Evolutionary conservation across 2,888 invertebrate genomes (phyloP), one percentile per base, ranked within the genome.

Genomic region (Acronicta alni): DNA sequence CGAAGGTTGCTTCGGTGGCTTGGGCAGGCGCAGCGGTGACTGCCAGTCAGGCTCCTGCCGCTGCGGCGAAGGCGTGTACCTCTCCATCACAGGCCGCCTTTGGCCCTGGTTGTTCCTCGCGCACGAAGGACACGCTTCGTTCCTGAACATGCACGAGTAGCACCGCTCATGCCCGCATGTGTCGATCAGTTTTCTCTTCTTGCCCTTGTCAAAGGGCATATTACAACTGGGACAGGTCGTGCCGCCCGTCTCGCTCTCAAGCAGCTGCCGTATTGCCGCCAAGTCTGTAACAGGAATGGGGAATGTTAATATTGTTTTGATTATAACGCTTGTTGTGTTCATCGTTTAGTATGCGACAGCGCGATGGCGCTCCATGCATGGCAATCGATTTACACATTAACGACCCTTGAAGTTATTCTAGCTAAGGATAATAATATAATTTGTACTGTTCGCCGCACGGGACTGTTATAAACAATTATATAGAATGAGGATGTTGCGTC

Each of bases 181-280:
- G 95, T 99, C 99, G 87, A 98, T 98, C 85, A 99, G 95, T 89
- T 98, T 97, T 91, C 99, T 96, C 94, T 98, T 98, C 94, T 98
- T 99, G 91, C 98, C 98, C 94, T 98, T 98, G 94, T 99, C 98
- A 94, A 98, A 99, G 80, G 98, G 98, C 96, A 98, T 97, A 91
- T 97, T 97, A 95, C 98, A 98, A 90, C 97, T 97, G 72, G 97
- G 97, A 91, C 98, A 98, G 68, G 95, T 95, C 49, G 95, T 95
- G 69, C 95, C 95, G 57, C 96, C 96, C 58, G 96, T 95, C 89
- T 97, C 97, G 82, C 96, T 96, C 86, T 97, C 97, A 83, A 97
- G 95, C 72, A 97, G 95, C 79, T 97, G 96, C 75, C 97, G 95
- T 83, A 98, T 97, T 77, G 97, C 97, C 80, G 97, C 97, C 88